Conservation (phyloP, 2,888 invertebrate species). For the Lepidochrysops patricia region DNA sequence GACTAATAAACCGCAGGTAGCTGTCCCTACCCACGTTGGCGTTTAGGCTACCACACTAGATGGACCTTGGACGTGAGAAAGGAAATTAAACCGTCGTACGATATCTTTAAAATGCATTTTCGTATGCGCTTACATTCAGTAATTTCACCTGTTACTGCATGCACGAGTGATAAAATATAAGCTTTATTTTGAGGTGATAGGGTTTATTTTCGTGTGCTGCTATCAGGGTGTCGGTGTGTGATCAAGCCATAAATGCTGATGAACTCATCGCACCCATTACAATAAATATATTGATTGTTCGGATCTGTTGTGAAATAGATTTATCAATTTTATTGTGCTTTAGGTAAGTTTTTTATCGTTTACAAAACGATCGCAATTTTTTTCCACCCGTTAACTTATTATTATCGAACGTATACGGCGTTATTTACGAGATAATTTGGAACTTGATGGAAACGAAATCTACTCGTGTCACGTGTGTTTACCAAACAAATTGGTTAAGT, state of each 20-base stretch:
- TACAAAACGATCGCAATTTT: constrained; percentile 12
- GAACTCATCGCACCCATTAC: constrained; percentile 57
- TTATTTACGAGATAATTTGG: background rate
- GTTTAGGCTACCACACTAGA: background rate
- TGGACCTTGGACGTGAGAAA: background rate
- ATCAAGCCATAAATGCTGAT: constrained; percentile 50
- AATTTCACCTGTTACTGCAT: background rate
- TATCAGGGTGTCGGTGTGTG: background rate
- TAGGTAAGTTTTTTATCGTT: constrained; percentile 12
- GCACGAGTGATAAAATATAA: background rate
- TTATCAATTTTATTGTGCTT: constrained; percentile 15
- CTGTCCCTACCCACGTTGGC: constrained; percentile 42
- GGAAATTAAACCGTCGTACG: background rate
- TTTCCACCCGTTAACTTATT: constrained; percentile 4
- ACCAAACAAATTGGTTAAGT: background rate
- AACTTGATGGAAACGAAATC: background rate
- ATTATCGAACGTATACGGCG: background rate
- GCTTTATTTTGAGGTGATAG: background rate
- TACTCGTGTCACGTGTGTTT: background rate
- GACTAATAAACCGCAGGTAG: constrained; percentile 69
- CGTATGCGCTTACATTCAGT: background rate
- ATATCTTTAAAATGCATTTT: background rate
- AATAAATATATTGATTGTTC: constrained; percentile 51
- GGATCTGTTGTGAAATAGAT: constrained; percentile 21
- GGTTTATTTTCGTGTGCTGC: background rate